These are phyloP conservation scores for Cyprinodon tularosa DNA, from an alignment of 2,113 vertebrate genomes.

Conservation along the genomic window DNA sequence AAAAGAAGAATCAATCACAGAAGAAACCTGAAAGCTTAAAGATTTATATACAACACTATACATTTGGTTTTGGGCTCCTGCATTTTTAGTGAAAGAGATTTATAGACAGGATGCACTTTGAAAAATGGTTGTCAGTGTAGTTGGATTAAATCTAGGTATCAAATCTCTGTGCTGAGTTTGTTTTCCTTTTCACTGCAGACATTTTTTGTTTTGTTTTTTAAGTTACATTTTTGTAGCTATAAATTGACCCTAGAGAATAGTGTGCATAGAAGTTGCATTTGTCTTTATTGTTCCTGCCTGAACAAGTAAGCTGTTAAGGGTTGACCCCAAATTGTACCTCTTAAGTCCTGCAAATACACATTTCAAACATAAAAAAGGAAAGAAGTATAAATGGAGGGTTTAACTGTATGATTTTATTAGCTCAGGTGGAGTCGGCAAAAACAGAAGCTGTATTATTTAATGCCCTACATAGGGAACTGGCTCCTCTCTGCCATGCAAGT, in stretches of 20 bases:
- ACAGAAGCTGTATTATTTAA: conserved; percentile 13
- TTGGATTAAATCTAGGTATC: background rate
- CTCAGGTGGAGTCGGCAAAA: conserved; percentile 24
- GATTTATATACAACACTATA: background rate
- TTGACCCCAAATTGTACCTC: background rate
- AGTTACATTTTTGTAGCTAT: background rate
- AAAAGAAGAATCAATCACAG: background rate
- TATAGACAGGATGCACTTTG: background rate
- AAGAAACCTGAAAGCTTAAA: background rate
- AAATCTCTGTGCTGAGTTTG: background rate
- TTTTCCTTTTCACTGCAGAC: background rate
- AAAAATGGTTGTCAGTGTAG: background rate
- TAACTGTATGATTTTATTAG: conserved; percentile 22
- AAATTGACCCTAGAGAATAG: background rate
- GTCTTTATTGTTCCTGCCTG: background rate
- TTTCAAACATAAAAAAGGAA: background rate
- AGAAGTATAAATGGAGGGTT: conserved; percentile 1
- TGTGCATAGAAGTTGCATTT: background rate
- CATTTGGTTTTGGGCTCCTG: background rate
- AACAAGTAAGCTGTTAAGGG: background rate
- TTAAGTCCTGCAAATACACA: background rate
- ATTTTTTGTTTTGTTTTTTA: background rate
- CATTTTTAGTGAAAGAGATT: background rate
- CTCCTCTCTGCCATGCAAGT: conserved; percentile 1
- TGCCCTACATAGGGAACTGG: background rate